phyloP scores from a whole-genome alignment of 2,113 vertebrate genomes.

The Epinephelus lanceolatus region DNA sequence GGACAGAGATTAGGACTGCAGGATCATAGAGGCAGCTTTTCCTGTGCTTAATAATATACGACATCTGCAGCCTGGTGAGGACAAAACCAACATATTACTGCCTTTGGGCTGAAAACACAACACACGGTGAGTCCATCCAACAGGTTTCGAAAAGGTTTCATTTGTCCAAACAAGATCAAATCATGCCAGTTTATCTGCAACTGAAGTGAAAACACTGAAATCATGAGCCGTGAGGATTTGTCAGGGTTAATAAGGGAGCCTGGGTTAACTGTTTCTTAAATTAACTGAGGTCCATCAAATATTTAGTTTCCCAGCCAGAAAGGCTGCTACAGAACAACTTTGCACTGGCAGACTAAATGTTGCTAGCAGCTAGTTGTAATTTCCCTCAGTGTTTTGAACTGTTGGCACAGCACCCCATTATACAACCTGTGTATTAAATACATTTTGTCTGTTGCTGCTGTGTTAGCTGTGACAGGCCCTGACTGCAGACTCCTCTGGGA shows the following conservation, averaged over 20 bases:
- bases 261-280: constrained; percentile 37
- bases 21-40: neutral
- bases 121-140: neutral
- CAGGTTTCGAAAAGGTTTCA: neutral
- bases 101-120: neutral
- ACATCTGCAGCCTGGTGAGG: neutral
- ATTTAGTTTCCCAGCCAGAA: constrained; percentile 50
- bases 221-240: neutral
- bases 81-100: neutral
- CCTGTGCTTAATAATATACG: neutral
- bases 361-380: constrained; percentile 23
- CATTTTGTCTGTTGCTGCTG: constrained; percentile 61
- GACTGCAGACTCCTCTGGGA: constrained; percentile 76
- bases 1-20: neutral
- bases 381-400: constrained; percentile 46
- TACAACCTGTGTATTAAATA: constrained; percentile 56
- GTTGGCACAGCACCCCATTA: constrained; percentile 31
- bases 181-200: neutral
- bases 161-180: neutral
- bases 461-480: constrained; percentile 56
- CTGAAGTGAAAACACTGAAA: neutral
- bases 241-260: neutral
- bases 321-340: constrained; percentile 19
- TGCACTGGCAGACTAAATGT: constrained; percentile 17
- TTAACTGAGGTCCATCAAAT: constrained; percentile 54